Conservation (phyloP, 23 tunicate genomes). For the Trididemnum miniatum region DNA sequence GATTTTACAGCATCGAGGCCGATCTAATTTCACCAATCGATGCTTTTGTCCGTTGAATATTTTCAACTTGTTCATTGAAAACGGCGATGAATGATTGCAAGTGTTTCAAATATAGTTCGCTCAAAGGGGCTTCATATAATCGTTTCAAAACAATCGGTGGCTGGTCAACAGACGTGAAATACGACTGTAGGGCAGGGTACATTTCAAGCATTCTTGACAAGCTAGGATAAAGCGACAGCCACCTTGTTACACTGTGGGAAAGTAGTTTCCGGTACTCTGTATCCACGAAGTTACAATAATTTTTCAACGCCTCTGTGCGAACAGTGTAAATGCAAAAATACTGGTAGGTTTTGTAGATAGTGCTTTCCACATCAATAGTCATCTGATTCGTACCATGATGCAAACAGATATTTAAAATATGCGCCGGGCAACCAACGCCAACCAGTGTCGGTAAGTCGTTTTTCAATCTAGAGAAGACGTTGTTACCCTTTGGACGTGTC, state of each 20-base stretch:
- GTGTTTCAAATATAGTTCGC: constrained; percentile 1
- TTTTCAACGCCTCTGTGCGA: constrained; percentile 11
- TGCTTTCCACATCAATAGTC: constrained; percentile 9
- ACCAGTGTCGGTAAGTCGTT: not conserved
- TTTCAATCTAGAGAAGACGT: constrained; percentile 2
- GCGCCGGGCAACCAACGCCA: constrained; percentile 26
- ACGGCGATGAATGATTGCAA: not conserved
- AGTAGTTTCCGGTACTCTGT: constrained; percentile 3
- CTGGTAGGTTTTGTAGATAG: constrained; percentile 1
- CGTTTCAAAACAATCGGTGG: constrained; percentile 6
- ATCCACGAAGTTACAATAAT: not conserved
- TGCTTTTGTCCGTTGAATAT: not conserved
- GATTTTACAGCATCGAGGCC: not conserved
- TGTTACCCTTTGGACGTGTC: constrained; percentile 32
- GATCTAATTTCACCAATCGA: not conserved
- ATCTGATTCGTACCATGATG: constrained; percentile 14
- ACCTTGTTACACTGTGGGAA: not conserved
- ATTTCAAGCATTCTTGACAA: constrained; percentile 26
- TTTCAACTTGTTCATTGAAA: not conserved
- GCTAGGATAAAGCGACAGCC: constrained; percentile 31
- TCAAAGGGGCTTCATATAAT: not conserved
- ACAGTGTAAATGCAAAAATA: constrained; percentile 27
- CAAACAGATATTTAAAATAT: constrained; percentile 14
- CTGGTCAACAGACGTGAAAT: constrained; percentile 5
- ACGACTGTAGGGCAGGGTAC: not conserved